Evolutionary conservation across 2,888 invertebrate genomes (phyloP).

Genomic region (Torymus tubicola): DNA sequence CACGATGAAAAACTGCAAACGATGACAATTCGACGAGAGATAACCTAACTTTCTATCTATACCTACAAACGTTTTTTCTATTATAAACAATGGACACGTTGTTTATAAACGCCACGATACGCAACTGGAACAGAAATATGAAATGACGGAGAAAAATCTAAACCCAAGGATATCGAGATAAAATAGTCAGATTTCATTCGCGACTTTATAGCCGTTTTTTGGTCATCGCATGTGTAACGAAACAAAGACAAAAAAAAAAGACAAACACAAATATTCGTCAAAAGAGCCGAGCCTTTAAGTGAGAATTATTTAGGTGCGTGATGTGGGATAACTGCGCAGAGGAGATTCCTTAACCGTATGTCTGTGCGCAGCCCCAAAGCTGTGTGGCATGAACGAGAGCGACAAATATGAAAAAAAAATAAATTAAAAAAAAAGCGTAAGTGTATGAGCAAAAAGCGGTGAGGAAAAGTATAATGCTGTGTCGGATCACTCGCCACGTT

Average conservation of each 20-base stretch:
- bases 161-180: not conserved
- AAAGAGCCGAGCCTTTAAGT: conserved; percentile 53
- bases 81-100: conserved; percentile 38
- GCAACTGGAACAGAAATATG: not conserved
- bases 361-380: not conserved
- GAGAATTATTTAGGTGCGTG: conserved; percentile 41
- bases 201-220: conserved; percentile 25
- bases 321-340: conserved; percentile 7
- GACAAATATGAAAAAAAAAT: conserved; percentile 1
- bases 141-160: not conserved
- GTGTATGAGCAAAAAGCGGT: conserved; percentile 15
- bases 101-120: conserved; percentile 18
- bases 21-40: conserved; percentile 21
- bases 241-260: conserved; percentile 7
- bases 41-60: conserved; percentile 47
- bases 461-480: conserved; percentile 18
- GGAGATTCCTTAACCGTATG: conserved; percentile 1
- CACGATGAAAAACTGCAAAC: conserved; percentile 13
- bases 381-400: not conserved
- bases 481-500: conserved; percentile 27
- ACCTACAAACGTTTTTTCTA: conserved; percentile 51
- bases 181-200: conserved; percentile 35
- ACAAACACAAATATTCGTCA: conserved; percentile 14
- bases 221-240: conserved; percentile 31
- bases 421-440: not conserved